Percentiles rank a stretch among this genome's conserved stretches.
Evolutionary conservation across 2,797 vertebrate genomes (phyloP).

Genomic region (Taeniopygia guttata): DNA sequence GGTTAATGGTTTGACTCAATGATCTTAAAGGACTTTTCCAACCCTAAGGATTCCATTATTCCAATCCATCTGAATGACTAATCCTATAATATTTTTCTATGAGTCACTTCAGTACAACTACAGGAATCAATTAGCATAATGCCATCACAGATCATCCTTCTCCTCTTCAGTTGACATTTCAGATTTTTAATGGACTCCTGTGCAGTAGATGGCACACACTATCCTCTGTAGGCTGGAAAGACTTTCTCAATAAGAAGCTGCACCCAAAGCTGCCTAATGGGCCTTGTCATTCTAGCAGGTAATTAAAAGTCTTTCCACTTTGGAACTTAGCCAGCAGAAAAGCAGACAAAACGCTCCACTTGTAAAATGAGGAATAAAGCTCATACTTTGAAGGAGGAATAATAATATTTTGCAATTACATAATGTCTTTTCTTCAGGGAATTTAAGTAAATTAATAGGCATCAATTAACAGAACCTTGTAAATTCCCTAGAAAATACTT

Average conservation of each 20-base stretch:
- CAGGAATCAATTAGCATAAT: conserved; percentile 51
- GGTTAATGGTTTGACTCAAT: not conserved
- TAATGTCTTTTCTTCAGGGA: not conserved
- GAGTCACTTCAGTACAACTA: conserved; percentile 12
- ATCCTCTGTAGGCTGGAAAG: not conserved
- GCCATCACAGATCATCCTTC: not conserved
- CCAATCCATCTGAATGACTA: not conserved
- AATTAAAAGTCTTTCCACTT: conserved; percentile 52
- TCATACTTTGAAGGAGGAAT: not conserved
- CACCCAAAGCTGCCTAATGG: conserved; percentile 36
- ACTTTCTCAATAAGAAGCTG: not conserved
- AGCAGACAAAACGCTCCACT: not conserved
- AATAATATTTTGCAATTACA: not conserved
- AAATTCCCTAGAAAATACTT: not conserved
- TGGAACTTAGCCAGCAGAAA: conserved; percentile 32
- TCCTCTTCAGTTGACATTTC: not conserved
- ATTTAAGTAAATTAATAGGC: conserved; percentile 13
- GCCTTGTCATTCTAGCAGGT: conserved; percentile 16
- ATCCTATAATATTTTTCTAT: not conserved
- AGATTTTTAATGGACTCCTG: conserved; percentile 19
- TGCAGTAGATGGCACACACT: conserved; percentile 10
- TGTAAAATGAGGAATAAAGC: not conserved
- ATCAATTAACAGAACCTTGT: conserved; percentile 21
- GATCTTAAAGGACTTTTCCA: not conserved
- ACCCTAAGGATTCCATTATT: not conserved